Conservation (phyloP, 2,113 vertebrate species). For the Semicossyphus pulcher region DNA sequence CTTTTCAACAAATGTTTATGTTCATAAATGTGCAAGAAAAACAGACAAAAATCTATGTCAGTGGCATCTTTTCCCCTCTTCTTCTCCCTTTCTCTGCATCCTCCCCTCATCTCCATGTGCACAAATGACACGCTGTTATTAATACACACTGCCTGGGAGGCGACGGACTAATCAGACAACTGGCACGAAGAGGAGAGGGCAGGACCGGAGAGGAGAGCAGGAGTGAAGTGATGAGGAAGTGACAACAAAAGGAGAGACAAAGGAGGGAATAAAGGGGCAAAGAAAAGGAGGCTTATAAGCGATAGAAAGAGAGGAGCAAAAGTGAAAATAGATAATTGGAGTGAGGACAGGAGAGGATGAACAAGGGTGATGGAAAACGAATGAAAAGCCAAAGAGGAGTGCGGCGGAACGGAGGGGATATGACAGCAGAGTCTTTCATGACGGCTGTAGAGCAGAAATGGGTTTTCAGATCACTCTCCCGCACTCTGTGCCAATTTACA, state of each 20-base stretch:
- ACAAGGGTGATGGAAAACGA: conserved; percentile 12
- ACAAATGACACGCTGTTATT: conserved; percentile 42
- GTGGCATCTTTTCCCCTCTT: background rate
- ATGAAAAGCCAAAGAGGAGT: conserved; percentile 32
- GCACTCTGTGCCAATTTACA: conserved; percentile 59
- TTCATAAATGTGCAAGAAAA: too few relatives aligned
- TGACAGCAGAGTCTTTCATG: conserved; percentile 59
- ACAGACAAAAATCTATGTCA: background rate
- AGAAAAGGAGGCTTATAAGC: background rate
- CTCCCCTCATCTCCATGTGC: background rate
- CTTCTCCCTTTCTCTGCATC: background rate
- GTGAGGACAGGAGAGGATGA: conserved; percentile 41
- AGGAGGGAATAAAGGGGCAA: background rate
- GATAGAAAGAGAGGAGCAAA: background rate
- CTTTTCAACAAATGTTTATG: too few relatives aligned
- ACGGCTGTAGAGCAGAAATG: conserved; percentile 51
- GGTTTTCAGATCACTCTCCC: conserved; percentile 56
- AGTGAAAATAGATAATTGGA: conserved; percentile 42
- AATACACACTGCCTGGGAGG: conserved; percentile 39
- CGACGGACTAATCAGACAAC: conserved; percentile 31
- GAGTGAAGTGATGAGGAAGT: conserved; percentile 2
- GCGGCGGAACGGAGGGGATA: conserved; percentile 49
- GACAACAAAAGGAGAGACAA: conserved; percentile 5
- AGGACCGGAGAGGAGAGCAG: background rate
- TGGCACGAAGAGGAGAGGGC: conserved; percentile 2